phyloP scores from a whole-genome alignment of 2,797 vertebrate species.

The Notoglanidium macrostoma region DNA sequence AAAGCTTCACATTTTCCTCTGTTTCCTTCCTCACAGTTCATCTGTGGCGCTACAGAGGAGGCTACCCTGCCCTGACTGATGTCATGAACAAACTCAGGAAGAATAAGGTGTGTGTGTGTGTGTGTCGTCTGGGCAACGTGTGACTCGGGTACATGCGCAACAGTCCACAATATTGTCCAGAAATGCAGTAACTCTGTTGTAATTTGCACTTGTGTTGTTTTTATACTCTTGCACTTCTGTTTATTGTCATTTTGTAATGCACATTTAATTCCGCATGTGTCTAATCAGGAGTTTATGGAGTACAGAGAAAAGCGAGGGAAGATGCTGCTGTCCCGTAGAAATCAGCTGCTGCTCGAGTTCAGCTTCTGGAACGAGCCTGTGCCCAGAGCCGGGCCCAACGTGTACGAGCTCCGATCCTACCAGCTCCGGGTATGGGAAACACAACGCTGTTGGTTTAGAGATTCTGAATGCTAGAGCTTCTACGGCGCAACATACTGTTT shows the following conservation, averaged over 20 bases:
- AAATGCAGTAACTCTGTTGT: not conserved
- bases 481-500: not conserved
- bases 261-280: not conserved
- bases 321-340: conserved; percentile 93
- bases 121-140: too few relatives aligned
- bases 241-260: too few relatives aligned
- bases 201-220: not conserved
- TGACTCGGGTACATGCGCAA: too few relatives aligned
- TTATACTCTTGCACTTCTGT: not conserved
- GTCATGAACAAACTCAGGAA: conserved; percentile 95
- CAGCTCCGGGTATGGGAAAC: conserved; percentile 84
- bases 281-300: conserved; percentile 80
- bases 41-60: conserved; percentile 95
- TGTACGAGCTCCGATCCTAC: conserved; percentile 94
- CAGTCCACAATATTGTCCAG: too few relatives aligned
- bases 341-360: conserved; percentile 92
- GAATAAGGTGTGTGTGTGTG: conserved; percentile 81
- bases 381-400: conserved; percentile 87
- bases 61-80: conserved; percentile 96
- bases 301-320: conserved; percentile 87
- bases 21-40: conserved; percentile 79
- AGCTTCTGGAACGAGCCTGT: conserved; percentile 96
- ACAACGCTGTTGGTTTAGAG: not conserved
- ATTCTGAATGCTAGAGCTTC: not conserved
- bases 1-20: not conserved